Base-by-base conservation (phyloP, 92 coral and sea anemone species). In the Paramuricea clavata region DNA sequence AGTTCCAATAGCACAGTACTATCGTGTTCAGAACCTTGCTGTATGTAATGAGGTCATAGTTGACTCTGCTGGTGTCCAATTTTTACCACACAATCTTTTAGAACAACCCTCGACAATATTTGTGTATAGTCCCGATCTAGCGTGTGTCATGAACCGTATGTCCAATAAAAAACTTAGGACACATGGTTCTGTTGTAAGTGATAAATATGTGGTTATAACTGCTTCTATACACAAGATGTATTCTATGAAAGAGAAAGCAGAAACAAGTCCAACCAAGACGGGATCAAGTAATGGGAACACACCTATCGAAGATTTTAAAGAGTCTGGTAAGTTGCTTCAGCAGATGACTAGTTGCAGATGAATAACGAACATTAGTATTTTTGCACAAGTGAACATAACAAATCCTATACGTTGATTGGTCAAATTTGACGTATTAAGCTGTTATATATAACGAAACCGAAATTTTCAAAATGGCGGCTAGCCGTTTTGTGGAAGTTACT, bases 41-140 rank as follows among this genome's bases (percentile, higher is more conserved):
- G 71, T 41, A 49, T 60, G 71, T 25, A 25, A 35, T 57, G 73
- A 79, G 23, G 73, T 61, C 57, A 27, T 36, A 25, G 28, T 54
- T 10, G 26, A 54, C 25, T 54, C 25, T 54, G 2, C 72, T 59
- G 19, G 72, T 36, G 36, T 30, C 72, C 73, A 79, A 30, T 79
- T 57, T n/a, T 39, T 60, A 34, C 73, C 84, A 15, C 32, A 19
- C 21, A 57, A 61, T 32, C 52, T 79, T 23, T 79, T 79, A 8
- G 57, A 79, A 25, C 95, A 97, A 75, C 93, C 93, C 21, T 92
- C 93, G n/a, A 75, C 93, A 59, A 92, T 94, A 30, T 93, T 94
- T 88, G 92, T 94, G 33, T 85, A 92, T 69, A 82, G 86, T 67
- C 52, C 87, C 0, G 89, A 95, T 10, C 42, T 97, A 49, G 83